phyloP scores from a whole-genome alignment of 2,113 vertebrate genomes.

The Climacteris rufus region DNA sequence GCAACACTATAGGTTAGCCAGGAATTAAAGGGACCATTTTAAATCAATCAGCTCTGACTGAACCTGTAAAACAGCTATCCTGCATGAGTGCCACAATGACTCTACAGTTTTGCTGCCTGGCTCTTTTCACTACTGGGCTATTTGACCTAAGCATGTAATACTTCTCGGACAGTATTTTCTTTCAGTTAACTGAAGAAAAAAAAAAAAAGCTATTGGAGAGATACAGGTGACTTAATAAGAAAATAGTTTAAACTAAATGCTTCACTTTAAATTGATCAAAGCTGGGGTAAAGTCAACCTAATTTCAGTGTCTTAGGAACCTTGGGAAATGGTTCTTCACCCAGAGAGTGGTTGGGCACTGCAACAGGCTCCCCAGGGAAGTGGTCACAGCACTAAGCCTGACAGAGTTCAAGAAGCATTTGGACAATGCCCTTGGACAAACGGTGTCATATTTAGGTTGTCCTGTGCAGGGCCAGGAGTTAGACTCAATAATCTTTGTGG shows the following conservation, averaged over 20 bases:
- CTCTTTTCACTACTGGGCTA: not conserved
- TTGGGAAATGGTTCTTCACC: not conserved
- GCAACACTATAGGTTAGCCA: not conserved
- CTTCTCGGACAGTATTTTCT: not conserved
- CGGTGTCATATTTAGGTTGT: not conserved
- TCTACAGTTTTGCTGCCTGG: not conserved
- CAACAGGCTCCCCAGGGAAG: not conserved
- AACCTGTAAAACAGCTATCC: not conserved
- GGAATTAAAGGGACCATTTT: not conserved
- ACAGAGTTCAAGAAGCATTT: not conserved
- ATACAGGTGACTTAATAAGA: not conserved
- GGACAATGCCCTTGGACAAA: too few relatives aligned
- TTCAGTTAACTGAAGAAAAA: not conserved
- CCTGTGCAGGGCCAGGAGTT: not conserved
- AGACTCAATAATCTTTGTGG: not conserved
- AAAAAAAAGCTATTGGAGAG: not conserved
- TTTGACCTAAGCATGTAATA: not conserved
- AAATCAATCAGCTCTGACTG: not conserved
- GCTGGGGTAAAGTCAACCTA: not conserved
- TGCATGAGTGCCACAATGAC: not conserved
- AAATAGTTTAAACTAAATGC: not conserved
- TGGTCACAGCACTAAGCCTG: not conserved
- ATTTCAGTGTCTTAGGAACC: not conserved
- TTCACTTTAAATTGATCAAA: not conserved
- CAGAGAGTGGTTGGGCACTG: rapidly evolving